These are phyloP conservation scores for Paracanthobrama guichenoti DNA, from an alignment of 2,113 vertebrate species.

Conservation along the genomic window DNA sequence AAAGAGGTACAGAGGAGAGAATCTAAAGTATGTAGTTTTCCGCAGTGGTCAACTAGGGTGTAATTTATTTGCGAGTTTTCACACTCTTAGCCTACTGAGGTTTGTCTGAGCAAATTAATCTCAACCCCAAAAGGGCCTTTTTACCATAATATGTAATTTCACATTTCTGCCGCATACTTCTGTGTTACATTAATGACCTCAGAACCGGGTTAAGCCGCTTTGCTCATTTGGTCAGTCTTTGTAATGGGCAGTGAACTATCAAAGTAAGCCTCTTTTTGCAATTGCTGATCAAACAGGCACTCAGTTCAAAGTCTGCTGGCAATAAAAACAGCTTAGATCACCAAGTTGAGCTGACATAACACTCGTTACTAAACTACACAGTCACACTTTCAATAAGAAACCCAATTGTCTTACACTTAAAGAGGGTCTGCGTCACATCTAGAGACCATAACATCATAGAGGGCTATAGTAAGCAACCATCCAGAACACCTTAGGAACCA, in stretches of 20 bases:
- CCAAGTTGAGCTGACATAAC: background rate
- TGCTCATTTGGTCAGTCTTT: slow-evolving; percentile 1
- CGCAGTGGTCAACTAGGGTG: background rate
- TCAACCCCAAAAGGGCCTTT: background rate
- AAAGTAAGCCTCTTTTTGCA: slow-evolving; percentile 36
- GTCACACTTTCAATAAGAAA: background rate
- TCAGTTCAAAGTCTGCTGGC: slow-evolving; percentile 4
- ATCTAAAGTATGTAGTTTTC: background rate
- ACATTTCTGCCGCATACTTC: background rate
- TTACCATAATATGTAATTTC: background rate
- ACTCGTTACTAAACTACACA: slow-evolving; percentile 9
- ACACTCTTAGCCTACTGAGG: background rate
- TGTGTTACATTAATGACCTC: slow-evolving; percentile 9
- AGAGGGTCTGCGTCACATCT: background rate
- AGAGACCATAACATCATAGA: background rate
- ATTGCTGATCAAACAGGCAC: slow-evolving; percentile 22
- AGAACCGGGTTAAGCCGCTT: slow-evolving; percentile 18
- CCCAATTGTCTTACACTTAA: background rate
- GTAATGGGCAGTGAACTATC: background rate
- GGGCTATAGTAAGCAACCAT: background rate
- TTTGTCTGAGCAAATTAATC: slow-evolving; percentile 7
- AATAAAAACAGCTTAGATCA: slow-evolving; percentile 8
- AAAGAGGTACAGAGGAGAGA: background rate
- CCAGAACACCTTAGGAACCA: background rate
- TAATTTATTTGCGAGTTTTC: background rate